A percentile compares a stretch with the other conserved stretches of the same genome.
Evolutionary conservation across 2,113 vertebrate species (phyloP).

Genomic region (Megaceryle maxima): DNA sequence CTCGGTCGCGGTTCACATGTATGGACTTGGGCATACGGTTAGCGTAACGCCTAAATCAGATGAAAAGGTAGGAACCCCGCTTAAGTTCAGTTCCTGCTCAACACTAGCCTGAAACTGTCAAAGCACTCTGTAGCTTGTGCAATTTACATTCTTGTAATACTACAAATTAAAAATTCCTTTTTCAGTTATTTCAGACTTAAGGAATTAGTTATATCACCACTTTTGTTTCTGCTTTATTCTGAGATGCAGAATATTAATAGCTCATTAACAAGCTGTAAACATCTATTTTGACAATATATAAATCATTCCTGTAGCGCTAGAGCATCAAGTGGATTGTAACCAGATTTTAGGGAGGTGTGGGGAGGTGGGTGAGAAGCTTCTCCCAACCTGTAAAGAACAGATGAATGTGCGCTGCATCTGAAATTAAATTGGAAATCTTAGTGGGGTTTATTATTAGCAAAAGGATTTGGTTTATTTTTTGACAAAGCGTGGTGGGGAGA

Average conservation of each 20-base stretch:
- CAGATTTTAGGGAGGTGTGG: constrained; percentile 45
- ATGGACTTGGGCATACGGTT: rapidly evolving
- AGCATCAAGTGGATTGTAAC: not conserved
- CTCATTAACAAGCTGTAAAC: not conserved
- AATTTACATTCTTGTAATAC: not conserved
- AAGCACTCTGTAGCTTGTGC: not conserved
- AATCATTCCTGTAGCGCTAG: not conserved
- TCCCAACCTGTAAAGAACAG: constrained; percentile 17
- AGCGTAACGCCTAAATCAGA: not conserved
- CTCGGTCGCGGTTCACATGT: not conserved
- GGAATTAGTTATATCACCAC: not conserved
- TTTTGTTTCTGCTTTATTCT: not conserved
- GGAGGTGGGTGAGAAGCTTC: constrained; percentile 5
- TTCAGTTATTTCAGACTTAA: not conserved
- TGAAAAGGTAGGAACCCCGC: not conserved
- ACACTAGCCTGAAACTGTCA: not conserved
- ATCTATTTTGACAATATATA: not conserved
- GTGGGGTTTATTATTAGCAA: constrained; percentile 33
- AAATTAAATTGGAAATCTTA: not conserved
- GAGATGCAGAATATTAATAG: not conserved
- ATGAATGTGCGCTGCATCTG: not conserved
- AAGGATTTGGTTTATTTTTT: not conserved
- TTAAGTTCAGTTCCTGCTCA: not conserved
- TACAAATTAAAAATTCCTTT: not conserved
- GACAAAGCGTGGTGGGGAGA: not conserved